Percentiles rank a stretch among this genome's conserved stretches.
These are phyloP conservation scores for Streptopelia turtur DNA, from an alignment of 2,797 vertebrate genomes.

Conservation along the genomic window DNA sequence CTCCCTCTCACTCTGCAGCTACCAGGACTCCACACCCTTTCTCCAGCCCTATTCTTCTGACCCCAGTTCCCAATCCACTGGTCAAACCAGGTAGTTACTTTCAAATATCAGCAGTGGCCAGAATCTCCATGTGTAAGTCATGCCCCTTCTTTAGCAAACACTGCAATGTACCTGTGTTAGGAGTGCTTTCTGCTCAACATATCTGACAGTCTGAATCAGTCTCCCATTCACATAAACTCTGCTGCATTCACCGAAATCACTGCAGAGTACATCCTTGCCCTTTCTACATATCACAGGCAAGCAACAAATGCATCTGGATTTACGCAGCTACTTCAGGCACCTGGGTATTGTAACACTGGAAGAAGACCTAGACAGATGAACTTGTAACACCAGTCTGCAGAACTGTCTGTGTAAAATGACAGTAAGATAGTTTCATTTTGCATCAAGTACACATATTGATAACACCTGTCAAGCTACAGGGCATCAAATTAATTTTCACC, in stretches of 20 bases:
- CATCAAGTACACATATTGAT: background rate
- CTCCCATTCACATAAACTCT: background rate
- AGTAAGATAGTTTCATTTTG: background rate
- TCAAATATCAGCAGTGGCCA: background rate
- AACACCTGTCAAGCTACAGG: conserved; percentile 33
- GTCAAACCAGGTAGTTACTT: background rate
- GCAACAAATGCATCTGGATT: background rate
- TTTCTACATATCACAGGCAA: background rate
- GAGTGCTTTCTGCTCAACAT: background rate
- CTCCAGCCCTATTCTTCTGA: background rate
- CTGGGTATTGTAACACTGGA: background rate
- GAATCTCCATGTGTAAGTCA: background rate
- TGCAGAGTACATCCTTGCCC: background rate
- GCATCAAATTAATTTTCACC: conserved; percentile 24
- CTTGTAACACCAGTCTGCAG: background rate
- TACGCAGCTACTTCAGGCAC: background rate
- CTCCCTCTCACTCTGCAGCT: background rate
- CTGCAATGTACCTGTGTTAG: background rate
- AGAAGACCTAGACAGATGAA: background rate
- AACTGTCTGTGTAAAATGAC: background rate
- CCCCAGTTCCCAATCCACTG: background rate
- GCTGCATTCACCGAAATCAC: background rate
- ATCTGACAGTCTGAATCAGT: background rate
- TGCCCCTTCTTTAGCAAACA: background rate
- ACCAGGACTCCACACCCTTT: background rate